phyloP scores from a whole-genome alignment of 2,797 vertebrate genomes.

The Xerus rutilus region DNA sequence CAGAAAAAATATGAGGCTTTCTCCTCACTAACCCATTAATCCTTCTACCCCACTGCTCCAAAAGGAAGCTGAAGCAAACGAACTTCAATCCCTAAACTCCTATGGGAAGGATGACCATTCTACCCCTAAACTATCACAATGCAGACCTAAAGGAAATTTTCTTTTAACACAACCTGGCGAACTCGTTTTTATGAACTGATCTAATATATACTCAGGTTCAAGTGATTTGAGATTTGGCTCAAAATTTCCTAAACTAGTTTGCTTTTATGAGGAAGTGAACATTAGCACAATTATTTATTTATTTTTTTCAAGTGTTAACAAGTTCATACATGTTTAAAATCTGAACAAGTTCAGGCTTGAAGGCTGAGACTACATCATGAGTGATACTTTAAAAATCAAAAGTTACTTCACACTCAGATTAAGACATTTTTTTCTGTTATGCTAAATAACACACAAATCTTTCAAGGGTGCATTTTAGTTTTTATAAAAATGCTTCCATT shows the following conservation, averaged over 20 bases:
- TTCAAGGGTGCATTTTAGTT: conserved; percentile 35
- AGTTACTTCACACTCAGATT: conserved; percentile 42
- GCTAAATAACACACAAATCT: conserved; percentile 27
- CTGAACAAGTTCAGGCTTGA: conserved; percentile 76
- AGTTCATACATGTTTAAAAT: conserved; percentile 72
- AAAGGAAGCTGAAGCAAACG: background rate
- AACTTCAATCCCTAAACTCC: background rate
- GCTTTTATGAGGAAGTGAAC: conserved; percentile 58
- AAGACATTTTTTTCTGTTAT: background rate
- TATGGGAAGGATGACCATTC: background rate
- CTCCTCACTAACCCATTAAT: background rate
- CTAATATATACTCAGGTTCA: background rate
- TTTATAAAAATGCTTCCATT: conserved; percentile 26
- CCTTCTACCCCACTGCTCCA: background rate
- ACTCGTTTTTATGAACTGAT: background rate
- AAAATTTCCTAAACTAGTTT: conserved; percentile 43
- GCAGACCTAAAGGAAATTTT: background rate
- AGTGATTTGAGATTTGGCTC: background rate
- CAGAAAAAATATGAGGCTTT: background rate
- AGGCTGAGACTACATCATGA: conserved; percentile 52
- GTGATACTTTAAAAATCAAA: conserved; percentile 50
- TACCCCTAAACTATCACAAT: background rate
- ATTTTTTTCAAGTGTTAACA: conserved; percentile 65
- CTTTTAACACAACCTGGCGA: background rate
- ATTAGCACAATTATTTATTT: conserved; percentile 64